These are phyloP conservation scores for Fissipunctia ypsillon DNA, from an alignment of 2,888 invertebrate genomes.

Conservation along the genomic window DNA sequence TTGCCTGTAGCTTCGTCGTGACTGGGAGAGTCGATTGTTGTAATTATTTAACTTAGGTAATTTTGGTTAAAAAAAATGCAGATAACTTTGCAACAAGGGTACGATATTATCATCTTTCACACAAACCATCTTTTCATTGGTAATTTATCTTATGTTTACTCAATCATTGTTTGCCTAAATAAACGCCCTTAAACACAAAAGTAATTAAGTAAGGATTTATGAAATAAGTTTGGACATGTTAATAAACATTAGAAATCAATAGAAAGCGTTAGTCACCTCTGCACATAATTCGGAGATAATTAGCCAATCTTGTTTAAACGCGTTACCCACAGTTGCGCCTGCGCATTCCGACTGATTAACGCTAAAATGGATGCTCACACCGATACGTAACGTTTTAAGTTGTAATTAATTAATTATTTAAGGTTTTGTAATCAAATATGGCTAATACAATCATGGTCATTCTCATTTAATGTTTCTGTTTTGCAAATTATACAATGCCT, in stretches of 20 bases:
- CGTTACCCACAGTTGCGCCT: constrained; percentile 67
- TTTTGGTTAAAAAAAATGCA: too few relatives aligned
- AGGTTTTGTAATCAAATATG: constrained; percentile 4
- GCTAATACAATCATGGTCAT: constrained; percentile 26
- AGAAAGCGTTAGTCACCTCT: constrained; percentile 68
- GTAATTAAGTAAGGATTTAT: constrained; percentile 30
- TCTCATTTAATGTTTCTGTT: not conserved
- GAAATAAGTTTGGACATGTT: constrained; percentile 26
- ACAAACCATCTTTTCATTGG: not conserved
- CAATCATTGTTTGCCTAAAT: constrained; percentile 3
- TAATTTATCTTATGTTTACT: not conserved
- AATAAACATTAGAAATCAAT: constrained; percentile 69
- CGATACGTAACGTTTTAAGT: constrained; percentile 13
- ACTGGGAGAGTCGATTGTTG: too few relatives aligned
- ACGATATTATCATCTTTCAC: too few relatives aligned
- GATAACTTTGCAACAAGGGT: too few relatives aligned
- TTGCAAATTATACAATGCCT: constrained; percentile 1
- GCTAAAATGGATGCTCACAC: constrained; percentile 53
- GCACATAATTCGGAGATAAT: constrained; percentile 76
- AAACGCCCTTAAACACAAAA: constrained; percentile 1
- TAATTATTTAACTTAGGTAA: too few relatives aligned
- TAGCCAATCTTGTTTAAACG: constrained; percentile 74
- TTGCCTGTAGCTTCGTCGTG: too few relatives aligned
- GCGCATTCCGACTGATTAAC: constrained; percentile 70
- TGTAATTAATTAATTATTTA: constrained; percentile 8